Percentiles rank a stretch among this genome's conserved stretches.
phyloP scores from a whole-genome alignment of 2,888 invertebrate genomes.

The Strigamia transsilvanica region DNA sequence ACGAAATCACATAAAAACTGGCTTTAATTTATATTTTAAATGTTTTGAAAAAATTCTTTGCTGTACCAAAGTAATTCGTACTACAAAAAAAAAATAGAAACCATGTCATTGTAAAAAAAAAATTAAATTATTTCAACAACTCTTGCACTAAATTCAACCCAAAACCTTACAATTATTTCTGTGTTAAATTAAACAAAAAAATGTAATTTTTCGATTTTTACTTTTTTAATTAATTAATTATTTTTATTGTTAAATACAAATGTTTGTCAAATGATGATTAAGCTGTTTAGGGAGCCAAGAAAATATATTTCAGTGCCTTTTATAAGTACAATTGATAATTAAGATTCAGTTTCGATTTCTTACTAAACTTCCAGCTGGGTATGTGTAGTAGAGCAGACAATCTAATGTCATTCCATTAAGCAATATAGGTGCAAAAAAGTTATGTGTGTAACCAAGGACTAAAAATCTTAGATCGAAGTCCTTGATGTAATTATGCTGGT shows the following conservation, averaged over 20 bases:
- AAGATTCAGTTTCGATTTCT: slow-evolving; percentile 20
- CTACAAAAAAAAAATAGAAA: neutral
- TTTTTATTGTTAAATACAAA: neutral
- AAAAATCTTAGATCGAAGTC: no score
- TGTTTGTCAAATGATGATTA: slow-evolving; percentile 20
- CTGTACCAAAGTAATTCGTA: neutral
- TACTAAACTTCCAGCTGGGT: slow-evolving; percentile 7
- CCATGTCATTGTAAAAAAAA: neutral
- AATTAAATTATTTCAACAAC: neutral
- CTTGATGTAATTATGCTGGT: neutral
- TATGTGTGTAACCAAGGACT: no score
- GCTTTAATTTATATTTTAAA: neutral
- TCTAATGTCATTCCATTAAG: slow-evolving; percentile 21
- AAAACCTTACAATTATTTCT: neutral
- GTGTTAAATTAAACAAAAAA: neutral
- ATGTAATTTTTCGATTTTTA: neutral
- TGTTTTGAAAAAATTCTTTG: neutral
- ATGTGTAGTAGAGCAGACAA: slow-evolving; percentile 26
- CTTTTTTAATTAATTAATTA: no score
- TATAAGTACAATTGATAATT: slow-evolving; percentile 18
- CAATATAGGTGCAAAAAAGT: slow-evolving; percentile 13
- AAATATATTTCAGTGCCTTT: slow-evolving; percentile 30
- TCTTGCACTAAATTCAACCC: neutral
- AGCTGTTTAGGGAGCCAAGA: slow-evolving; percentile 3
- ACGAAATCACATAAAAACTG: neutral